Evolutionary conservation across 2,797 vertebrate genomes (phyloP).

Genomic region (Sebastes minor): DNA sequence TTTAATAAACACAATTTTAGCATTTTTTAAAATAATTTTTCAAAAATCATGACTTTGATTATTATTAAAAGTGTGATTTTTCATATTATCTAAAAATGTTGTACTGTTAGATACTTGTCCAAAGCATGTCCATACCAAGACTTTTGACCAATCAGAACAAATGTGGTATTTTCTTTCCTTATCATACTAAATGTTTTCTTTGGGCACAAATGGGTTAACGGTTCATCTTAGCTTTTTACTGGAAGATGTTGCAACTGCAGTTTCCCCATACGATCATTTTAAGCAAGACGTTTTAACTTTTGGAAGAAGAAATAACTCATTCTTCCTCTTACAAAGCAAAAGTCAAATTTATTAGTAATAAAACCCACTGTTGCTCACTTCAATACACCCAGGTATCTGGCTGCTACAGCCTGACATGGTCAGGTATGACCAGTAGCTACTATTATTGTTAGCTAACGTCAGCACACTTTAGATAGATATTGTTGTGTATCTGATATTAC

Average conservation of each 20-base stretch:
- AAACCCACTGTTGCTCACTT: not conserved
- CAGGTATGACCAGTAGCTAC: not conserved
- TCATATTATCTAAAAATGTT: too few species aligned
- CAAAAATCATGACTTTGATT: too few species aligned
- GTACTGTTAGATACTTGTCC: too few species aligned
- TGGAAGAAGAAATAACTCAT: not conserved
- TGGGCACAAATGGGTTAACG: too few species aligned
- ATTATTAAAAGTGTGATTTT: too few species aligned
- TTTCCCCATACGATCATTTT: not conserved
- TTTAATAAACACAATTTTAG: too few species aligned
- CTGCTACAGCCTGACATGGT: not conserved
- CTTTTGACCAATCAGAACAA: too few species aligned
- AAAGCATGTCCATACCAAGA: too few species aligned
- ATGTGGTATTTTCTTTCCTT: too few species aligned
- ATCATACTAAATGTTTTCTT: not conserved
- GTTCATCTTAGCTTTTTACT: not conserved
- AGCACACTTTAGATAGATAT: not conserved
- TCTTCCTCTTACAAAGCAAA: not conserved
- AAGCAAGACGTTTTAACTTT: not conserved
- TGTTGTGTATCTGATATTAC: not conserved
- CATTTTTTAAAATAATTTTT: too few species aligned
- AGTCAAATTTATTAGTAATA: not conserved
- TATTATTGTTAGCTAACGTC: too few species aligned
- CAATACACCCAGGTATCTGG: not conserved
- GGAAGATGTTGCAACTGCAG: not conserved